These are phyloP conservation scores for Parnassius apollo DNA, from an alignment of 2,888 invertebrate genomes.

Conservation along the genomic window DNA sequence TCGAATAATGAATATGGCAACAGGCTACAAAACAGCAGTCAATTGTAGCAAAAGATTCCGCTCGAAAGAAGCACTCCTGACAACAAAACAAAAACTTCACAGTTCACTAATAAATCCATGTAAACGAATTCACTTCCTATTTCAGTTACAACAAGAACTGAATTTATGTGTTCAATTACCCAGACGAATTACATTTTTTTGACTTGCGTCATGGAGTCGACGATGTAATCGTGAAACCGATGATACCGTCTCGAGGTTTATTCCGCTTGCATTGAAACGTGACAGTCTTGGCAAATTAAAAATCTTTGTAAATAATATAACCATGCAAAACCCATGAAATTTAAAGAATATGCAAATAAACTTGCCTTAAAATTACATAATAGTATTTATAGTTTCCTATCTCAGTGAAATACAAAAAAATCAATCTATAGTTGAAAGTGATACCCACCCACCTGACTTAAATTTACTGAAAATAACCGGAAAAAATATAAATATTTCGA, in stretches of 20 bases:
- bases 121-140: constrained; percentile 10
- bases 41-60: constrained; percentile 3
- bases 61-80: constrained; percentile 5
- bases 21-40: constrained; percentile 6
- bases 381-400: no score
- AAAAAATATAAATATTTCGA: not conserved
- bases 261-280: no score
- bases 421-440: no score
- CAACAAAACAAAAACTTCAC: constrained; percentile 7
- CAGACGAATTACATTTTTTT: constrained; percentile 5
- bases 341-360: no score
- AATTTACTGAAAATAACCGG: not conserved
- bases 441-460: no score
- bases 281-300: no score
- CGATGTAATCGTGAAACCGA: constrained; percentile 7
- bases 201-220: constrained; percentile 5
- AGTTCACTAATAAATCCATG: not conserved
- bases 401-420: no score
- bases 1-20: not conserved
- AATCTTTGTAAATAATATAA: no score
- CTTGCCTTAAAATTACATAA: no score
- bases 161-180: not conserved
- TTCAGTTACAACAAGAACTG: not conserved
- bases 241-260: no score
- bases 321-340: no score